Conservation (phyloP, 1,140 invertebrate genomes). For the Physella acuta region DNA sequence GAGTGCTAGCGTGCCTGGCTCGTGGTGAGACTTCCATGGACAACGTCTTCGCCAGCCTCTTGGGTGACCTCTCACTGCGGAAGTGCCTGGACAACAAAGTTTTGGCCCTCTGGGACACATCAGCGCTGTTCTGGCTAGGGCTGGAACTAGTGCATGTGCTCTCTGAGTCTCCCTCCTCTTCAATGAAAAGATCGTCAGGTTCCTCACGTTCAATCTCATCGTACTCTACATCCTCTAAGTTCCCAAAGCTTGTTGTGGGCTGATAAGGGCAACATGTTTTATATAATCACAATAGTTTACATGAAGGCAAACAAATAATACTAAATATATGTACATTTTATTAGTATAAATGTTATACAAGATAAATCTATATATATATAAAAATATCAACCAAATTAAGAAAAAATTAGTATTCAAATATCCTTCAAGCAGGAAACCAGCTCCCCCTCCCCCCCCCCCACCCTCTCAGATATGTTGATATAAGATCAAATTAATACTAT, state of each 20-base stretch:
- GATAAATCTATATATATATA: background rate
- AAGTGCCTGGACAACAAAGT: slow-evolving; percentile 1
- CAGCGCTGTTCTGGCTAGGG: background rate
- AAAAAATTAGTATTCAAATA: background rate
- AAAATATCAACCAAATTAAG: background rate
- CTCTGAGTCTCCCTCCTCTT: slow-evolving; percentile 9
- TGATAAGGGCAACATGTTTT: background rate
- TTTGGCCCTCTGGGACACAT: background rate
- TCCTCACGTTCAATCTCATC: background rate
- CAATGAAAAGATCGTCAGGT: background rate
- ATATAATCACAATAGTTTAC: background rate
- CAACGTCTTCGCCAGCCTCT: background rate
- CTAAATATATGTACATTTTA: background rate
- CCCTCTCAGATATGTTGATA: no score
- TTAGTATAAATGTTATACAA: background rate
- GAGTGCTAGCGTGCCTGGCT: background rate
- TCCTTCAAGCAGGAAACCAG: no score
- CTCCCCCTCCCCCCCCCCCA: no score
- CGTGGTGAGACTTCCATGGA: no score
- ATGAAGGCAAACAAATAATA: background rate
- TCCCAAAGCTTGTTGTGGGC: background rate
- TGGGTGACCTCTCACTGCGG: slow-evolving; percentile 1
- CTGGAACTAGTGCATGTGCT: slow-evolving; percentile 3
- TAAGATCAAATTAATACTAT: no score
- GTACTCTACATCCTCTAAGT: background rate